A percentile compares a stretch with the other conserved stretches of the same genome.
Evolutionary conservation across 2,888 invertebrate species (phyloP).

Genomic region (Metallyticus violacea): DNA sequence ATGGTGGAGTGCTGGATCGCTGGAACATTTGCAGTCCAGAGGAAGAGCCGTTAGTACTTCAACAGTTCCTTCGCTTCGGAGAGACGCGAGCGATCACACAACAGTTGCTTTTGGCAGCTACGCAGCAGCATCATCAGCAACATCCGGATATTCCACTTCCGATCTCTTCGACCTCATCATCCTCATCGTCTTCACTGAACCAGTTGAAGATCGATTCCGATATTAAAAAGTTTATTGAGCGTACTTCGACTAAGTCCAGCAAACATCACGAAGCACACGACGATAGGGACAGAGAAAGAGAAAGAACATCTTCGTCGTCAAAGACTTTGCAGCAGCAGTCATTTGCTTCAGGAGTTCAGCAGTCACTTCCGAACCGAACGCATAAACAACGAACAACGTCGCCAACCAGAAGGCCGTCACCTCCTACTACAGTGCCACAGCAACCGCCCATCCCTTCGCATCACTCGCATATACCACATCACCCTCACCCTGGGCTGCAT

Average conservation of each 20-base stretch:
- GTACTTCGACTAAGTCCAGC: slow-evolving; percentile 39
- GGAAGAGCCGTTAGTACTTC: slow-evolving; percentile 87
- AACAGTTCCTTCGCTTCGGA: slow-evolving; percentile 87
- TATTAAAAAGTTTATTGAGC: slow-evolving; percentile 57
- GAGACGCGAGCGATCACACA: slow-evolving; percentile 83
- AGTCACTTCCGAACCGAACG: slow-evolving; percentile 49
- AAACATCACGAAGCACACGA: slow-evolving; percentile 4
- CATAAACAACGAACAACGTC: slow-evolving; percentile 48
- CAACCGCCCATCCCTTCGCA: slow-evolving; percentile 37
- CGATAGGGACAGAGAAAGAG: slow-evolving; percentile 25
- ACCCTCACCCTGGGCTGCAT: slow-evolving; percentile 31
- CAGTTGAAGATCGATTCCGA: slow-evolving; percentile 49
- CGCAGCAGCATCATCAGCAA: slow-evolving; percentile 26
- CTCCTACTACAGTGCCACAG: slow-evolving; percentile 39
- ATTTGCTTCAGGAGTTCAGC: slow-evolving; percentile 35
- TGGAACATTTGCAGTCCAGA: slow-evolving; percentile 85
- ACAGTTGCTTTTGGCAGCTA: slow-evolving; percentile 53
- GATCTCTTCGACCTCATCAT: slow-evolving; percentile 41
- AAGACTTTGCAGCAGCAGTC: slow-evolving; percentile 10
- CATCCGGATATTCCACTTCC: slow-evolving; percentile 28
- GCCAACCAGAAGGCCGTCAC: slow-evolving; percentile 65
- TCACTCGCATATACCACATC: slow-evolving; percentile 39
- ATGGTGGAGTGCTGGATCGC: slow-evolving; percentile 79
- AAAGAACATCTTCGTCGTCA: neutral
- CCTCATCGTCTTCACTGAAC: slow-evolving; percentile 41